Evolutionary conservation across 2,797 vertebrate species (phyloP).

Genomic region (Helicolenus hilgendorfi): DNA sequence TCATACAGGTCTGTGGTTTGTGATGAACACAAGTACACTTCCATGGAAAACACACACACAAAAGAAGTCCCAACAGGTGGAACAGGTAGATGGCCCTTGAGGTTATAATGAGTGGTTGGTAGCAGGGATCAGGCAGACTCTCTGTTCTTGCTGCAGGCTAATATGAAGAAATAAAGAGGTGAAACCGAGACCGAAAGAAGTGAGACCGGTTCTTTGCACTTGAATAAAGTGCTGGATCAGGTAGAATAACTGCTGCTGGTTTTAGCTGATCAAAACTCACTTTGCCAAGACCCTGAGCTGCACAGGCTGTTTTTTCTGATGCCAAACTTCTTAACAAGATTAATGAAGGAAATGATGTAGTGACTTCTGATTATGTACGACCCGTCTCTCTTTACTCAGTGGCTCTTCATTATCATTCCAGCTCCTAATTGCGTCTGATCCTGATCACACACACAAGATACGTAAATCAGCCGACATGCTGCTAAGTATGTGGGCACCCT

Average conservation of each 20-base stretch:
- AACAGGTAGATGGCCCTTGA: constrained; percentile 50
- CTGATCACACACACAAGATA: constrained; percentile 53
- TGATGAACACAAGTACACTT: neutral
- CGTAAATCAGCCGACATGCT: constrained; percentile 27
- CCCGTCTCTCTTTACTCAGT: neutral
- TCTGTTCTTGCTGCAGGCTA: constrained; percentile 28
- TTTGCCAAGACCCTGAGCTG: neutral
- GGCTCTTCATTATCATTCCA: constrained; percentile 4
- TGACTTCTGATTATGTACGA: neutral
- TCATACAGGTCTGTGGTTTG: neutral
- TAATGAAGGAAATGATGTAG: neutral
- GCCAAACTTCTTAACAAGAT: neutral
- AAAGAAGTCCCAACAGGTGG: constrained; percentile 55
- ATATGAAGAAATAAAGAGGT: constrained; percentile 32
- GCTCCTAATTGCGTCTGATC: constrained; percentile 52
- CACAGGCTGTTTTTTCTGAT: neutral
- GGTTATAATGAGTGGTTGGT: constrained; percentile 9
- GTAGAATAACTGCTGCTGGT: constrained; percentile 17
- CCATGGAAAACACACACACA: constrained; percentile 13
- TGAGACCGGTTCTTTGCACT: constrained; percentile 57
- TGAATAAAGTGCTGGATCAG: constrained; percentile 31
- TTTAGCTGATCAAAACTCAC: neutral
- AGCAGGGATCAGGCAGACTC: neutral
- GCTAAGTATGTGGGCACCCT: constrained; percentile 40
- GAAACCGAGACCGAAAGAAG: constrained; percentile 68